Evolutionary conservation across 2,888 invertebrate species (phyloP), one percentile per base, ranked within the genome.

Genomic region (Drosophila multiciliata): DNA sequence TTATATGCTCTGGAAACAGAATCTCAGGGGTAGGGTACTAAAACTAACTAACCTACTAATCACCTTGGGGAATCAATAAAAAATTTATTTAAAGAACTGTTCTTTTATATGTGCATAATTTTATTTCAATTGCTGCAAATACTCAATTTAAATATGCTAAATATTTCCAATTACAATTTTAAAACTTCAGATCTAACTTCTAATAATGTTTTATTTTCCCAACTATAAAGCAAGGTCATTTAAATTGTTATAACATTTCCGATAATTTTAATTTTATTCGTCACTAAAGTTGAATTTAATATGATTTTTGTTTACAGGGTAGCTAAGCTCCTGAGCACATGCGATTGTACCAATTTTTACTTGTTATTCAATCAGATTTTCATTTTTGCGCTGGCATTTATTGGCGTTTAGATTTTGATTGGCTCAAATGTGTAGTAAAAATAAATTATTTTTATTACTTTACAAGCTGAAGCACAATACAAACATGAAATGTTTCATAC

Each of bases 371-470:
- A 84, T 86, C 75, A 63, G 72, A 72, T 76, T 84, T 80, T 80
- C 69, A 71, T 77, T 82, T 80, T 45, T 68, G 26, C 45, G 23
- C 64, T 77, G 75, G 86, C 86, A 75, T 78, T 84, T 84, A 82
- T 82, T 83, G 84, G 89, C 87, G 84, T 84, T 85, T 89, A 71
- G 77, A 79, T 84, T 73, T 89, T 85, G 89, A 85, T 89, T 85
- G 82, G 79, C 66, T 73, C 33, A 69, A 87, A 75, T 82, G 73
- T 70, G 85, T 63, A 66, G 48, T 66, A 66, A 79, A 88, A 86
- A 75, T 86, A 70, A 83, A 73, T 79, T 72, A 82, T 82, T 72
- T 83, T 83, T 80, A 83, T 88, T 68, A 83, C 73, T 66, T n/a
- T 49, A 52, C 69, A 52, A 67, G 61, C 49, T 32, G 29, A 59